A percentile compares a stretch with the other conserved stretches of the same genome.
phyloP scores from a whole-genome alignment of 2,888 invertebrate species.

The Hipparchia sbordonii region DNA sequence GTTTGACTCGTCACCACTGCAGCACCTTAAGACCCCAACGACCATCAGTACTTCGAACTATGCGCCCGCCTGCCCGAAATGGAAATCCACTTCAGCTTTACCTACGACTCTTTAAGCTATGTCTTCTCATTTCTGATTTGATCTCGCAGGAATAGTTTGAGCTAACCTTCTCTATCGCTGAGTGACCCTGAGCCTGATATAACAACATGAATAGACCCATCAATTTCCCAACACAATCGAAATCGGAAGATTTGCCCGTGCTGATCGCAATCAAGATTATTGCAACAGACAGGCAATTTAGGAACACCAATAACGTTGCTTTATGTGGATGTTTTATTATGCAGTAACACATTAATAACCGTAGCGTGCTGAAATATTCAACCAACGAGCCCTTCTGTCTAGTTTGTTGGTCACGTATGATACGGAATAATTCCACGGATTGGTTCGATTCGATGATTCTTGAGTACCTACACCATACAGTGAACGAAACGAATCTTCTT shows the following conservation, averaged over 20 bases:
- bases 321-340: slow-evolving; percentile 52
- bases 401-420: not conserved
- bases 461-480: not conserved
- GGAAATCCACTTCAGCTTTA: too few species aligned
- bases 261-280: slow-evolving; percentile 36
- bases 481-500: not conserved
- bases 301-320: slow-evolving; percentile 33
- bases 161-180: too few species aligned
- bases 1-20: too few species aligned
- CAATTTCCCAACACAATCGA: not conserved
- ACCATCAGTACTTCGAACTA: too few species aligned
- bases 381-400: slow-evolving; percentile 16
- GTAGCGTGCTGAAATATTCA: slow-evolving; percentile 27
- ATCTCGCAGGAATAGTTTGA: too few species aligned
- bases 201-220: too few species aligned
- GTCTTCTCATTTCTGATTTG: too few species aligned
- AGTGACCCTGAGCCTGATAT: too few species aligned
- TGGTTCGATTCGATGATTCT: not conserved
- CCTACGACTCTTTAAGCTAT: too few species aligned
- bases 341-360: slow-evolving; percentile 46
- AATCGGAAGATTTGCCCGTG: not conserved
- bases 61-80: too few species aligned
- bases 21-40: too few species aligned
- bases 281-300: slow-evolving; percentile 44
- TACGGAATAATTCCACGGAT: not conserved